Evolutionary conservation across 2,888 invertebrate species (phyloP), one percentile per base, ranked within the genome.

Genomic region (Cynaeus angustus): DNA sequence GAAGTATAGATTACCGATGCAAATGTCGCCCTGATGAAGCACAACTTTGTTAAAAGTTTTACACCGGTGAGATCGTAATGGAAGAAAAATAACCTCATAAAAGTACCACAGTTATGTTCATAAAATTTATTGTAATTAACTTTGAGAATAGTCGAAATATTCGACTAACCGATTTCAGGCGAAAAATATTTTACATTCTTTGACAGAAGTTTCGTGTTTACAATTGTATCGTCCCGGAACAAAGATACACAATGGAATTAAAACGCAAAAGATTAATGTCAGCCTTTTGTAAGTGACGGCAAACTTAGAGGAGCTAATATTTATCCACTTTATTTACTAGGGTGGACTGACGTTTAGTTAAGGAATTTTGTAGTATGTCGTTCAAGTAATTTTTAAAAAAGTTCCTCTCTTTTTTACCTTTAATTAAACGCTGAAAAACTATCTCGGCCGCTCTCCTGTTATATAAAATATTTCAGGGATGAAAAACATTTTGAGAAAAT

Each of bases 1-100:
- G n/a, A 65, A 66, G 56, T 66, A 56, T 56, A 48, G 56, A 66
- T 56, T 66, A 66, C 56, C 48, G 48, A 66, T 56, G 66, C 46
- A 56, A 55, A 66, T 66, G 55, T 48, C 43, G 56, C 13, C 38
- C 4, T 48, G 56, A 56, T 66, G 46, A 56, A 30, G 56, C 56
- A 9, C 43, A 64, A 64, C 64, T 64, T 64, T 52, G 53, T 53
- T 64, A 52, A 43, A 52, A 64, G 38, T 64, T 64, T 64, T 53
- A 41, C 28, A 64, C 37, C 33, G 13, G 13, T 30, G 37, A 28
- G 48, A 61, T 61, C 13, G n/a, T 50, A 61, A 61, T 50, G 43
- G 33, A 53, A 53, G 38, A 64, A 64, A 64, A 64, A 62, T 48
- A 62, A 62, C 50, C 62, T 48, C 21, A 28, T 59, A 48, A 62